Base-by-base conservation (phyloP, 2,888 invertebrate genomes). In the Lasioglossum pauxillum region DNA sequence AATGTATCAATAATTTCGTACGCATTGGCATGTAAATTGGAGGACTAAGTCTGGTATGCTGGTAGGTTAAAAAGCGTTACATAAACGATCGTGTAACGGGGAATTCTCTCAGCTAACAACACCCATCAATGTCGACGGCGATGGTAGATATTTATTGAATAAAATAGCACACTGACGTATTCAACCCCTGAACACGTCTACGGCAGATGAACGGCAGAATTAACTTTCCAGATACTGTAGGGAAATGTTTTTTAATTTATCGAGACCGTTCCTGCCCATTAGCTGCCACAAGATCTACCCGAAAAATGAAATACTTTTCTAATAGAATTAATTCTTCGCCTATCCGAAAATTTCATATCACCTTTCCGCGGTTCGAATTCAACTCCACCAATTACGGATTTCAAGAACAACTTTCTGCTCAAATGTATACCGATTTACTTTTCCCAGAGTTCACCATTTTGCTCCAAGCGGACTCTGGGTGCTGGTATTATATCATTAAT, bases 91-190 rank as follows among this genome's bases (percentile, higher is more conserved):
- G 41, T 80, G 78, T 80, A 85, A 85, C 76, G 31, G 71, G 7
- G 76, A 85, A 80, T 87, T 83, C 49, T 76, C 53, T 76, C 57
- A 27, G 86, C 71, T 78, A 85, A 85, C 85, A 85, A 82, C 75
- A 64, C 67, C 67, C 83, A 60, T 87, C 83, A 86, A 83, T 74
- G 78, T 78, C 83, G 53, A 27, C 72, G 49, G 46, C 46, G 75
- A 80, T 83, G 64, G 67, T 83, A 67, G 86, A 80, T 81, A 83
- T 87, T 86, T 83, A 86, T 80, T 78, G 83, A 86, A 87, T 82
- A 86, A 86, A 87, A 87, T 79, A 79, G 79, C 75, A 53, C 19
- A 75, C 75, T 75, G 85, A 85, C 75, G 78, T 73, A 72, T 80
- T 75, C 69, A 67, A 38, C 71, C 74, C 57, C n/a, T 53, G 53